phyloP scores from a whole-genome alignment of 2,888 invertebrate genomes.

The Drosophila neutralis region DNA sequence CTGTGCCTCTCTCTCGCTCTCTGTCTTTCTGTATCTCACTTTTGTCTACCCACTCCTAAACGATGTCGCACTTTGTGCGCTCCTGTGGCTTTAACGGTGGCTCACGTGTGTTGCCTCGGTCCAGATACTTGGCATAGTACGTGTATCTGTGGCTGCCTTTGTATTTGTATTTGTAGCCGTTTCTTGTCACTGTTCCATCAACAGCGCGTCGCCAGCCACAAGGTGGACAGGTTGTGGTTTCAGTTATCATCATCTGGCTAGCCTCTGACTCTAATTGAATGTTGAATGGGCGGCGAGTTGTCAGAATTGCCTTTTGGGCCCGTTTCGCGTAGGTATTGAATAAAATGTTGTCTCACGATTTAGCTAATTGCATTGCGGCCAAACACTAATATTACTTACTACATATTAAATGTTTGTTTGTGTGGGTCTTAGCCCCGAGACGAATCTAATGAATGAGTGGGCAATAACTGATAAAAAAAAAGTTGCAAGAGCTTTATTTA shows the following conservation, averaged over 20 bases:
- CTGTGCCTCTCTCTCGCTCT: neutral
- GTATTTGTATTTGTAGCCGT: constrained; percentile 18
- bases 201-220: constrained; percentile 39
- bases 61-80: constrained; percentile 26
- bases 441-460: constrained; percentile 67
- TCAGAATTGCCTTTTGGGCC: constrained; percentile 31
- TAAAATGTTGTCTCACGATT: constrained; percentile 41
- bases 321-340: constrained; percentile 31
- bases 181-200: constrained; percentile 60
- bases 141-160: constrained; percentile 9
- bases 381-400: constrained; percentile 17
- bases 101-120: constrained; percentile 28
- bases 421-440: constrained; percentile 52
- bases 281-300: constrained; percentile 19
- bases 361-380: constrained; percentile 51
- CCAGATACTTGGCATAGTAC: constrained; percentile 13
- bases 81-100: constrained; percentile 54
- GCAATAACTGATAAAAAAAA: constrained; percentile 40
- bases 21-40: neutral
- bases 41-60: constrained; percentile 16
- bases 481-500: constrained; percentile 44
- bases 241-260: constrained; percentile 26
- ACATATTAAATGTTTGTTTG: constrained; percentile 16
- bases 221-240: constrained; percentile 65
- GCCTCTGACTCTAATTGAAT: constrained; percentile 38